These are phyloP conservation scores for Patella depressa DNA, from an alignment of 2,888 invertebrate species.

Conservation along the genomic window DNA sequence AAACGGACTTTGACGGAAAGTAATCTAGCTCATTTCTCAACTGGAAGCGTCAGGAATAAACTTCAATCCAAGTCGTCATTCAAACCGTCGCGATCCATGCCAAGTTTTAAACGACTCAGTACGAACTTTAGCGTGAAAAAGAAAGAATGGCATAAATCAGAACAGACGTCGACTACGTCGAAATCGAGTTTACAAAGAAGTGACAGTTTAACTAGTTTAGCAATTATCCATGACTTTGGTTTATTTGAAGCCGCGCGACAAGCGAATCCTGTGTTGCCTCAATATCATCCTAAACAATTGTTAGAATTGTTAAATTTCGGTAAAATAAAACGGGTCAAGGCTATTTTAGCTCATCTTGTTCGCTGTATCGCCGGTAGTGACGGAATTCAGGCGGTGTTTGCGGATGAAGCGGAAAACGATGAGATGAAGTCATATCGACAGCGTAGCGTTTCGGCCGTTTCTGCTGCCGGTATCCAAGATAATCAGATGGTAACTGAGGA, in stretches of 20 bases:
- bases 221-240: slow-evolving; percentile 70
- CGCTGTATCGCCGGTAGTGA: slow-evolving; percentile 75
- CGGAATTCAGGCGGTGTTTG: slow-evolving; percentile 40
- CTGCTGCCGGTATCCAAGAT: slow-evolving; percentile 39
- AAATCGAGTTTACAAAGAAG: slow-evolving; percentile 46
- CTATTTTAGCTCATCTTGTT: slow-evolving; percentile 95
- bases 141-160: slow-evolving; percentile 41
- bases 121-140: slow-evolving; percentile 36
- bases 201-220: slow-evolving; percentile 61
- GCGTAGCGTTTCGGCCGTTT: slow-evolving; percentile 37
- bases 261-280: slow-evolving; percentile 97
- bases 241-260: slow-evolving; percentile 97
- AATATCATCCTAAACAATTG: slow-evolving; percentile 98
- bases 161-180: slow-evolving; percentile 24
- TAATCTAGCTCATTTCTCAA: slow-evolving; percentile 49
- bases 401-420: slow-evolving; percentile 47
- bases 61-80: slow-evolving; percentile 51
- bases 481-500: slow-evolving; percentile 13
- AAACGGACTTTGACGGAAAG: slow-evolving; percentile 61
- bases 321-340: slow-evolving; percentile 95
- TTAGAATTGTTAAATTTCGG: slow-evolving; percentile 99
- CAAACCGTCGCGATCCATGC: slow-evolving; percentile 58
- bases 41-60: slow-evolving; percentile 36
- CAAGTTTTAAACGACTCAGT: slow-evolving; percentile 50
- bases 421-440: slow-evolving; percentile 42